phyloP scores from a whole-genome alignment of 2,888 invertebrate genomes.

The Laspeyria flexula region DNA sequence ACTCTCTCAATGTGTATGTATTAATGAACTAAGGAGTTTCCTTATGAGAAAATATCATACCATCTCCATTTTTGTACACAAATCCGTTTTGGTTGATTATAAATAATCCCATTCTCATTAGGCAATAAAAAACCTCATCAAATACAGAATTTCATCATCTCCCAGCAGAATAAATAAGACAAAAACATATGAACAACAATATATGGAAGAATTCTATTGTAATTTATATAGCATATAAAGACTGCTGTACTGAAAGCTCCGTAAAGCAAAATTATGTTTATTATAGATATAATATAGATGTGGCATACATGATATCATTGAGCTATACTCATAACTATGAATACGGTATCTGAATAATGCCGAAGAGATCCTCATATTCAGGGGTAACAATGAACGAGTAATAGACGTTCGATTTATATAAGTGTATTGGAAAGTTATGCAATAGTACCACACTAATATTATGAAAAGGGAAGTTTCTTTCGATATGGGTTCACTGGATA shows the following conservation, averaged over 20 bases:
- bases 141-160: not conserved
- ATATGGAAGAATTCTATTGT: slow-evolving; percentile 12
- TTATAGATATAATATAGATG: slow-evolving; percentile 15
- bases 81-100: too few relatives aligned
- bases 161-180: not conserved
- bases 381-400: slow-evolving; percentile 19
- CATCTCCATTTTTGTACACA: too few relatives aligned
- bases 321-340: slow-evolving; percentile 37
- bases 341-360: slow-evolving; percentile 35
- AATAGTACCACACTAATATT: slow-evolving; percentile 15
- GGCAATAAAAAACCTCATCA: not conserved
- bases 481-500: not conserved
- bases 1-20: too few relatives aligned
- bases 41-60: too few relatives aligned
- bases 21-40: too few relatives aligned
- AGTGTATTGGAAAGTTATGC: slow-evolving; percentile 31
- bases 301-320: slow-evolving; percentile 8
- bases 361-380: slow-evolving; percentile 3
- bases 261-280: slow-evolving; percentile 29
- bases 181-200: slow-evolving; percentile 1
- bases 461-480: slow-evolving; percentile 14
- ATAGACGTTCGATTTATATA: slow-evolving; percentile 29
- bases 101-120: too few relatives aligned
- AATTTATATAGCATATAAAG: slow-evolving; percentile 15
- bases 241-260: slow-evolving; percentile 16